Evolutionary conservation across 2,888 invertebrate species (phyloP).

Genomic region (Candidula unifasciata): DNA sequence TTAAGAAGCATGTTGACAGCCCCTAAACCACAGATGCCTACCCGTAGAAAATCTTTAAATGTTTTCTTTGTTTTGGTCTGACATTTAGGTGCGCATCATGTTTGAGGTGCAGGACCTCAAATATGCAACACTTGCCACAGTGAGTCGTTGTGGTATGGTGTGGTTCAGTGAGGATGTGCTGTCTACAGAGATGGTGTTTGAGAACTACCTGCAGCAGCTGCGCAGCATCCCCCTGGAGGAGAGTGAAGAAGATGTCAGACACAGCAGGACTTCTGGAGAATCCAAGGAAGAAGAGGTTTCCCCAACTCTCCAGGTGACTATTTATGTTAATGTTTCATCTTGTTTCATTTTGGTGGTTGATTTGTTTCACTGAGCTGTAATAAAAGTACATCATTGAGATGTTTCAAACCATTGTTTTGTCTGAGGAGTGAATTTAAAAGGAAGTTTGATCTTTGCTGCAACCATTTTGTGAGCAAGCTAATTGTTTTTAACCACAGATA

Average conservation of each 20-base stretch:
- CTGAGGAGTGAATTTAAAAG: too few species aligned
- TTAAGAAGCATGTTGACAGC: too few species aligned
- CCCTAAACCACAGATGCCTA: too few species aligned
- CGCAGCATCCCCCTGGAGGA: constrained; percentile 81
- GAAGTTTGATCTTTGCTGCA: too few species aligned
- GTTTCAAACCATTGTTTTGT: too few species aligned
- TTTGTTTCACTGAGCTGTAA: too few species aligned
- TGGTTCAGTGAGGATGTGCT: constrained; percentile 99
- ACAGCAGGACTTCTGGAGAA: constrained; percentile 51
- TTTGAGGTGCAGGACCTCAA: constrained; percentile 94
- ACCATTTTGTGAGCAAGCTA: too few species aligned
- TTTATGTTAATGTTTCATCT: too few species aligned
- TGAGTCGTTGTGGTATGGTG: constrained; percentile 99
- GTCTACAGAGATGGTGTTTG: constrained; percentile 98
- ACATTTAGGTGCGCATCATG: constrained; percentile 78
- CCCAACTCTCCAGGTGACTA: constrained; percentile 70
- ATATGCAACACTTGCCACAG: constrained; percentile 98
- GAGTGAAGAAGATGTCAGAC: constrained; percentile 71
- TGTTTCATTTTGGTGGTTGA: too few species aligned
- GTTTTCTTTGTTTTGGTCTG: neutral
- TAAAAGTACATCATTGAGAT: too few species aligned
- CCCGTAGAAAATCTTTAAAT: neutral
- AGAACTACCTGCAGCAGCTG: constrained; percentile 92
- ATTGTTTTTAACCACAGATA: too few species aligned
- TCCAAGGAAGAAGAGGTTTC: constrained; percentile 72